phyloP scores from a whole-genome alignment of 2,797 vertebrate genomes.

The Alexandromys oeconomus region DNA sequence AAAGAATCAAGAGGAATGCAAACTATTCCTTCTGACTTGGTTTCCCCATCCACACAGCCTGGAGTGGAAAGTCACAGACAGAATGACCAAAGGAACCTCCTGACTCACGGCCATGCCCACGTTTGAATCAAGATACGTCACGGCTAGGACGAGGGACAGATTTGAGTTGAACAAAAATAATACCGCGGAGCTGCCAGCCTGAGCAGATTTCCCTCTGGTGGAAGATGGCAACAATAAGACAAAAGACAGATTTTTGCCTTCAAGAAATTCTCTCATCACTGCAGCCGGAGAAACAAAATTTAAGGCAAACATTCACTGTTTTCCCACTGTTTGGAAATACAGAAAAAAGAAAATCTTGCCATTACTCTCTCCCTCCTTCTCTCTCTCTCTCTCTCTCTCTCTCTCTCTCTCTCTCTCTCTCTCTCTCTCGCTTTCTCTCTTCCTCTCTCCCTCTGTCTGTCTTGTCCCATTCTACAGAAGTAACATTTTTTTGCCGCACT shows the following conservation, averaged over 20 bases:
- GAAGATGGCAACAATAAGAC: conserved; percentile 84
- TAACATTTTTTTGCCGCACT: conserved; percentile 37
- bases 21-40: neutral
- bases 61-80: neutral
- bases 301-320: conserved; percentile 76
- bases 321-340: conserved; percentile 83
- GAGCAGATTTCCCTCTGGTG: conserved; percentile 83
- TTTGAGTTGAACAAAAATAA: conserved; percentile 44
- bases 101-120: neutral
- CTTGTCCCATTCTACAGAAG: conserved; percentile 64
- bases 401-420: neutral
- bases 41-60: neutral
- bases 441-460: neutral
- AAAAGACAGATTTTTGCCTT: conserved; percentile 85
- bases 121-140: conserved; percentile 45
- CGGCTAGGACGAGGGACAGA: conserved; percentile 54
- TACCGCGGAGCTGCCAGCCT: conserved; percentile 60
- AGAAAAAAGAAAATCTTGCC: conserved; percentile 72
- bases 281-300: conserved; percentile 76
- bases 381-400: neutral
- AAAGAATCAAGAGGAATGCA: neutral
- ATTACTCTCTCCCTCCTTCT: neutral
- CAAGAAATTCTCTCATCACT: conserved; percentile 71
- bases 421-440: neutral
- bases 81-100: neutral